phyloP scores from a whole-genome alignment of 2,797 vertebrate species.

The Gymnothorax javanicus region DNA sequence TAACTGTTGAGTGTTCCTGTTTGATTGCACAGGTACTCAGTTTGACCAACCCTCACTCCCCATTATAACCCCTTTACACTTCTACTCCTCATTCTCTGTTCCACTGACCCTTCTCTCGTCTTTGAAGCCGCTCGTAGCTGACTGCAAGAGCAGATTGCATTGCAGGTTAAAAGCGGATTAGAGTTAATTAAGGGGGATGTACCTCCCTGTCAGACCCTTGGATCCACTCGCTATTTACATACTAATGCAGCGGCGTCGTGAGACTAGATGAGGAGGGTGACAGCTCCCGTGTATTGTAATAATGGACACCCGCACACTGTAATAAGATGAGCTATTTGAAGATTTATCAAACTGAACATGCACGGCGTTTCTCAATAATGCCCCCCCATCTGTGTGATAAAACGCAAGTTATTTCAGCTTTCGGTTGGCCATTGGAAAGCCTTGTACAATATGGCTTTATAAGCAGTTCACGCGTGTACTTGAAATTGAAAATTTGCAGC shows the following conservation, averaged over 20 bases:
- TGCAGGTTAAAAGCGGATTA: conserved; percentile 76
- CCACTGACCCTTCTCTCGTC: neutral
- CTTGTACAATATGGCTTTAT: conserved; percentile 25
- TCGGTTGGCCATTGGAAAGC: conserved; percentile 16
- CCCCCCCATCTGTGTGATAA: conserved; percentile 30
- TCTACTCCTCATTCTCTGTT: neutral
- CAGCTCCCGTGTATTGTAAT: conserved; percentile 56
- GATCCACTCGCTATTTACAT: conserved; percentile 78
- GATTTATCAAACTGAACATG: conserved; percentile 31
- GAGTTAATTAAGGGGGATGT: conserved; percentile 80
- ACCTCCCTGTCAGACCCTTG: conserved; percentile 67
- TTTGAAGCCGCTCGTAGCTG: conserved; percentile 49
- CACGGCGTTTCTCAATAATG: conserved; percentile 28
- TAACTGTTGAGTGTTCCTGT: neutral
- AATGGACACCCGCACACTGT: conserved; percentile 49
- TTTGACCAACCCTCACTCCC: neutral
- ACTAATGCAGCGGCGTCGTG: conserved; percentile 67
- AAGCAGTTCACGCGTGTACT: conserved; percentile 28
- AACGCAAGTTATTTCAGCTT: conserved; percentile 17
- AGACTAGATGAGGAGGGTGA: conserved; percentile 58
- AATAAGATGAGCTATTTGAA: conserved; percentile 55
- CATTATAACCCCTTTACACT: neutral
- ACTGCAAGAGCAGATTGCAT: conserved; percentile 67
- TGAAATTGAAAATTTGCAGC: conserved; percentile 19
- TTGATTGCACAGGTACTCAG: neutral